phyloP scores from a whole-genome alignment of 2,888 invertebrate species.

The Leptura quadrifasciata region DNA sequence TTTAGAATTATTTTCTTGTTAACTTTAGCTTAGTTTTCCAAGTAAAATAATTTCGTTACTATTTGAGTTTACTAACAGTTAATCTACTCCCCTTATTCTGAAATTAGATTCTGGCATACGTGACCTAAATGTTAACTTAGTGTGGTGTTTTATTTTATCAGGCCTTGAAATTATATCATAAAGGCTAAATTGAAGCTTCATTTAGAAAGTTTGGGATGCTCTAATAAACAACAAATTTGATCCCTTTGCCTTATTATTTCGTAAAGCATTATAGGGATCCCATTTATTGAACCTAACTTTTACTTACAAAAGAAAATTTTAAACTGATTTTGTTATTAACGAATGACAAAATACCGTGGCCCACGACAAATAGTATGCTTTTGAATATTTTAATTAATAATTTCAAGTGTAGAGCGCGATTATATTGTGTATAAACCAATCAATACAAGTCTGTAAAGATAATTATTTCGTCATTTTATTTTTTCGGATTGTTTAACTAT shows the following conservation, averaged over 20 bases:
- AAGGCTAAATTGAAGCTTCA: not conserved
- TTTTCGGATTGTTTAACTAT: too few relatives aligned
- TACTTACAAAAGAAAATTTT: not conserved
- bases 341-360: not conserved
- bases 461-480: too few relatives aligned
- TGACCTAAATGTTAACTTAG: not conserved
- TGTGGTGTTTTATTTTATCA: not conserved
- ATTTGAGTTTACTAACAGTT: not conserved
- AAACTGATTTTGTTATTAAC: not conserved
- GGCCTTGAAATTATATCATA: not conserved
- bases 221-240: slow-evolving; percentile 7
- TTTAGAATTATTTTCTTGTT: too few relatives aligned
- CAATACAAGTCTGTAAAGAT: too few relatives aligned
- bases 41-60: too few relatives aligned
- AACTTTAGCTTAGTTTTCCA: too few relatives aligned
- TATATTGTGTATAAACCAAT: too few relatives aligned
- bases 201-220: slow-evolving; percentile 1
- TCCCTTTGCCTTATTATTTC: not conserved
- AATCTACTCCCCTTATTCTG: not conserved
- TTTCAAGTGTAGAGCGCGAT: too few relatives aligned
- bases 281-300: too few relatives aligned
- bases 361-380: too few relatives aligned
- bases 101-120: not conserved
- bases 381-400: too few relatives aligned
- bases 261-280: not conserved